These are phyloP conservation scores for Elanus axillaris DNA, from an alignment of 2,113 vertebrate genomes.

Conservation along the genomic window DNA sequence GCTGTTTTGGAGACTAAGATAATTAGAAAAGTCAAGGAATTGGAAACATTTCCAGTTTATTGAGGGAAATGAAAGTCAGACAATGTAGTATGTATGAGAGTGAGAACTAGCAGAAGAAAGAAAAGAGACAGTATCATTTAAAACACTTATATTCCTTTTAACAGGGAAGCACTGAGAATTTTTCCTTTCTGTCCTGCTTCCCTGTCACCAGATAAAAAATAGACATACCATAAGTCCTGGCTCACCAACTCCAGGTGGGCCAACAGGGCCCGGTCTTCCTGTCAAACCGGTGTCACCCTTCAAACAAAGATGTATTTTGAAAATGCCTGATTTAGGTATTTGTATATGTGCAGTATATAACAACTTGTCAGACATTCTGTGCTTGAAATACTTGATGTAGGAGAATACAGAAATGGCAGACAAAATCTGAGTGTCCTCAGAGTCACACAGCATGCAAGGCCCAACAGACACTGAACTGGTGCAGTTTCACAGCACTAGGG, in stretches of 20 bases:
- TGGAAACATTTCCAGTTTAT: not conserved
- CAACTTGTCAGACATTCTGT: not conserved
- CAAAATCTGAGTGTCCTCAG: not conserved
- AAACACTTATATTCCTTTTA: not conserved
- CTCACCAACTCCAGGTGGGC: slow-evolving; percentile 84
- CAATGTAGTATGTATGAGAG: accelerated
- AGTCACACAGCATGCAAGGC: not conserved
- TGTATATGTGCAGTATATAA: not conserved
- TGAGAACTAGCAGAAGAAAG: not conserved
- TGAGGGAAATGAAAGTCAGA: not conserved
- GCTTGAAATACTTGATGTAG: not conserved
- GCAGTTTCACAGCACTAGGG: not conserved
- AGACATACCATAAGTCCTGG: slow-evolving; percentile 80
- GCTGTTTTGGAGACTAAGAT: not conserved
- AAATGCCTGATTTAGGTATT: not conserved
- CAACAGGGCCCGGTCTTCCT: slow-evolving; percentile 81
- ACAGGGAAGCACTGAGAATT: not conserved
- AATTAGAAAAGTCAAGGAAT: not conserved
- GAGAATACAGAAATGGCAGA: not conserved
- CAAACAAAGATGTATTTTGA: slow-evolving; percentile 26
- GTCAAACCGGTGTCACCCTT: slow-evolving; percentile 84
- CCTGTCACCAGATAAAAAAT: not conserved
- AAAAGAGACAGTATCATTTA: not conserved
- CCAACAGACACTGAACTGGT: not conserved
- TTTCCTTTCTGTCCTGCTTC: not conserved